A percentile compares a stretch with the other conserved stretches of the same genome.
These are phyloP conservation scores for Oreohelix idahoensis DNA, from an alignment of 1,140 invertebrate genomes.

Conservation along the genomic window DNA sequence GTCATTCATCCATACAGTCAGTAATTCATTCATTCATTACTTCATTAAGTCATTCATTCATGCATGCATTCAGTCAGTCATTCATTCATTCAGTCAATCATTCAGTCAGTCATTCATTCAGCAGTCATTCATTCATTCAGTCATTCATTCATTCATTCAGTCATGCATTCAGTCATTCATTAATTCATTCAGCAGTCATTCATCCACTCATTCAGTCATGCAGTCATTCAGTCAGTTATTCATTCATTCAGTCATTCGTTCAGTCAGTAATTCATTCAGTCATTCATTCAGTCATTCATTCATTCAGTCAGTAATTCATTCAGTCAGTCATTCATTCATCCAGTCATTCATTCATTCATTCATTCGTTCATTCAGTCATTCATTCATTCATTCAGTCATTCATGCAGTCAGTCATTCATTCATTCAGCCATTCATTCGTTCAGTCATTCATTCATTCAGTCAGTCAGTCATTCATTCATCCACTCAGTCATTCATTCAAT, in stretches of 20 bases:
- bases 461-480: conserved; percentile 16
- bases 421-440: conserved; percentile 16
- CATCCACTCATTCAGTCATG: background rate
- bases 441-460: conserved; percentile 16
- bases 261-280: background rate
- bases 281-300: background rate
- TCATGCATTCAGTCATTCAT: too few species aligned
- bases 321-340: background rate
- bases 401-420: background rate
- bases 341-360: background rate
- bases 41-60: too few species aligned
- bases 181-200: too few species aligned
- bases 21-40: too few species aligned
- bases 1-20: too few species aligned
- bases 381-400: background rate
- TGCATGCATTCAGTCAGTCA: too few species aligned
- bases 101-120: too few species aligned
- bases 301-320: background rate
- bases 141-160: too few species aligned
- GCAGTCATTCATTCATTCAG: too few species aligned
- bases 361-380: background rate
- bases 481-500: conserved; percentile 17
- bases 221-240: background rate
- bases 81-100: too few species aligned
- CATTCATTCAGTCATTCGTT: background rate